A percentile compares a stretch with the other conserved stretches of the same genome.
Evolutionary conservation across 2,113 vertebrate species (phyloP).

Genomic region (Sapayoa aenigma): DNA sequence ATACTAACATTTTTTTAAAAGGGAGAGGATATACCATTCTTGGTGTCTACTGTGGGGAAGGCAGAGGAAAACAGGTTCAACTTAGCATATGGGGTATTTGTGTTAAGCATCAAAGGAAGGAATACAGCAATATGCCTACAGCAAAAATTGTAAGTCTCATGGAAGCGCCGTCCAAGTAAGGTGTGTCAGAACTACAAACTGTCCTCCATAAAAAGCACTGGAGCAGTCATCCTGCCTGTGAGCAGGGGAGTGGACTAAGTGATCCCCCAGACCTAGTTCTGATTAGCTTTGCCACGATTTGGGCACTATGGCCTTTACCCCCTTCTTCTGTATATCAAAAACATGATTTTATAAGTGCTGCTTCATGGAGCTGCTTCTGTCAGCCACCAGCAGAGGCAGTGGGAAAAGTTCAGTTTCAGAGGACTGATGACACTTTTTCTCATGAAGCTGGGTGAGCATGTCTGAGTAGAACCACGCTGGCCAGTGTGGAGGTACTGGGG

Average conservation of each 20-base stretch:
- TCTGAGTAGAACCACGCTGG: not conserved
- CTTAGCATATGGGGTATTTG: not conserved
- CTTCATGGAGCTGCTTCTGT: not conserved
- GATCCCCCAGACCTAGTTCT: not conserved
- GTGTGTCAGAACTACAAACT: not conserved
- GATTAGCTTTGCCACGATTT: not conserved
- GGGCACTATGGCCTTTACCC: not conserved
- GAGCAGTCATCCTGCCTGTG: not conserved
- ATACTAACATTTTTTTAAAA: not conserved
- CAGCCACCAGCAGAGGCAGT: not conserved
- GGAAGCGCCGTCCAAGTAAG: not conserved
- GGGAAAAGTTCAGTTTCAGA: not conserved
- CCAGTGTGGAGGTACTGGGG: not conserved
- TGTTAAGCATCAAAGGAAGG: not conserved
- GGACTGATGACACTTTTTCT: not conserved
- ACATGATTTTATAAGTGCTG: not conserved
- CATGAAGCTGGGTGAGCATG: not conserved
- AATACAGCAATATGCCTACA: not conserved
- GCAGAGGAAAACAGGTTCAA: not conserved
- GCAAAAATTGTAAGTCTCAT: not conserved
- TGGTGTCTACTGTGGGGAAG: not conserved
- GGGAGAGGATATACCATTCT: not conserved
- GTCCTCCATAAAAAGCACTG: fast-evolving
- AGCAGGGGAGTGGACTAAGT: not conserved
- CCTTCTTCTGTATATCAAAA: not conserved